Percentiles rank a stretch among this genome's conserved stretches.
phyloP scores from a whole-genome alignment of 2,113 vertebrate species.

The Odocoileus hemionus region DNA sequence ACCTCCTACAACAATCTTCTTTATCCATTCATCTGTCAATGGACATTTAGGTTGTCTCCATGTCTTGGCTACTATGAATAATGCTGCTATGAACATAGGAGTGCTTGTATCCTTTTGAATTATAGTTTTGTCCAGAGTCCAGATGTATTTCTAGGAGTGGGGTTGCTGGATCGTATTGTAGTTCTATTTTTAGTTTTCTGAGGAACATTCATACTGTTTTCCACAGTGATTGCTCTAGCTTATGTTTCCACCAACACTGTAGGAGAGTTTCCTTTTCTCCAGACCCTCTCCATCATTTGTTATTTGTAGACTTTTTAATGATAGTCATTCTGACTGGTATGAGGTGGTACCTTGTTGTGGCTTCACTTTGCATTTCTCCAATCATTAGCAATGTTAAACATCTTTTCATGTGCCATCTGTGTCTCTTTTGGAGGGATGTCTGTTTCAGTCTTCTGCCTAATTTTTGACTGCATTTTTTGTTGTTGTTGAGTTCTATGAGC shows the following conservation, averaged over 20 bases:
- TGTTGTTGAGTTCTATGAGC: background rate
- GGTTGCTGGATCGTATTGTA: background rate
- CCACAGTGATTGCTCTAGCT: background rate
- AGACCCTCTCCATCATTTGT: background rate
- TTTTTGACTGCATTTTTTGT: background rate
- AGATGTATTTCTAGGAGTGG: background rate
- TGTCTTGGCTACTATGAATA: background rate
- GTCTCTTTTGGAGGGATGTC: background rate
- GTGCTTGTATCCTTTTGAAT: background rate
- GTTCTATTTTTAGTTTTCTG: background rate
- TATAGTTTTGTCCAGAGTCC: background rate
- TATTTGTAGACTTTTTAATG: background rate
- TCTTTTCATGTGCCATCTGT: background rate
- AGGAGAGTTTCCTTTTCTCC: background rate
- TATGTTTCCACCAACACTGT: background rate
- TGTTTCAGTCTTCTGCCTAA: background rate
- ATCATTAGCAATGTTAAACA: background rate
- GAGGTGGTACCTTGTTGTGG: background rate
- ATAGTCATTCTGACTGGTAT: background rate
- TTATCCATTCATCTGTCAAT: background rate
- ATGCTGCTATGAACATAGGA: background rate
- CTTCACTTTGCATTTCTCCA: background rate
- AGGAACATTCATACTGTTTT: background rate
- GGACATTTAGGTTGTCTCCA: background rate
- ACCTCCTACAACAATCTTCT: background rate